phyloP scores from a whole-genome alignment of 1,140 invertebrate genomes.

The Zaprionus davidi region DNA sequence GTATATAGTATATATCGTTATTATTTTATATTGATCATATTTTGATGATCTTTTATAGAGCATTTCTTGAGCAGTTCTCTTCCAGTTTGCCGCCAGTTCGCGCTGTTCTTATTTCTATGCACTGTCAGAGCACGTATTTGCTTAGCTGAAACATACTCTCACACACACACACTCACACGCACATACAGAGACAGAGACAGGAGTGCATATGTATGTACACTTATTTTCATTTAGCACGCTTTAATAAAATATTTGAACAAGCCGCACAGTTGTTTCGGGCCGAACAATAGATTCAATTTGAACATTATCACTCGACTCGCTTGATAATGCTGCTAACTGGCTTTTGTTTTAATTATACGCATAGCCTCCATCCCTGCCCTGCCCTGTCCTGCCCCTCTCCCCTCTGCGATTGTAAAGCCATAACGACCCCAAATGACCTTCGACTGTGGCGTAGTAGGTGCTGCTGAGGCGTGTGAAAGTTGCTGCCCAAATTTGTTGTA shows the following conservation, averaged over 20 bases:
- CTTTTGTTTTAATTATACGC: conserved; percentile 69
- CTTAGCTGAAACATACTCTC: conserved; percentile 71
- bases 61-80: conserved; percentile 30
- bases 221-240: conserved; percentile 80
- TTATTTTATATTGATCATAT: too few species aligned
- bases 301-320: conserved; percentile 61
- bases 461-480: conserved; percentile 66
- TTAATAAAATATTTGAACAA: conserved; percentile 80
- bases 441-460: conserved; percentile 15
- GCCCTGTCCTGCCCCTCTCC: not conserved
- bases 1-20: too few species aligned
- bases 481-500: conserved; percentile 22
- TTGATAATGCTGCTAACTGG: conserved; percentile 64
- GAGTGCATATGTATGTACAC: conserved; percentile 24
- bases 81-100: not conserved
- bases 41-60: conserved; percentile 6
- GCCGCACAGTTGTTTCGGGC: conserved; percentile 71
- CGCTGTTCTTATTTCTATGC: conserved; percentile 62
- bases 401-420: not conserved
- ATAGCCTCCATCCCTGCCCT: conserved; percentile 6
- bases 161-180: conserved; percentile 2
- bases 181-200: not conserved
- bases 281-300: conserved; percentile 79
- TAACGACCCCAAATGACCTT: conserved; percentile 75
- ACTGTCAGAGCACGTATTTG: conserved; percentile 63